Conservation (phyloP, 2,113 vertebrate species). For the Neoarius graeffei region DNA sequence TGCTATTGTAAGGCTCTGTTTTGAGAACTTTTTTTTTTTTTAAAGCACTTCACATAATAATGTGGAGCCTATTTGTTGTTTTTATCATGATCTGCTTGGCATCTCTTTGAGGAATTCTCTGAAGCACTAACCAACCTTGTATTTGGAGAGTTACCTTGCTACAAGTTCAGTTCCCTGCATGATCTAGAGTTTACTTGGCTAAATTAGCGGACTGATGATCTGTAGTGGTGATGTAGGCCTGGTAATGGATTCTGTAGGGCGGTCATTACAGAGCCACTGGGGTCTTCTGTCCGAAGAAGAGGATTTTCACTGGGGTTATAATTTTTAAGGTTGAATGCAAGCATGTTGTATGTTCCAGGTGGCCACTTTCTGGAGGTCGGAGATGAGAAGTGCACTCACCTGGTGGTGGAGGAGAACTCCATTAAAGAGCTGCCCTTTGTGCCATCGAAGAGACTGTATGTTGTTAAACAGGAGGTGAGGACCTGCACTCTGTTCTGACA, state of each 20-base stretch:
- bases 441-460: slow-evolving; percentile 84
- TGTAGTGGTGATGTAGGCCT: too few relatives aligned
- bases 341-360: slow-evolving; percentile 67
- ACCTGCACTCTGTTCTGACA: not conserved
- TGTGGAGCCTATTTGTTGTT: slow-evolving; percentile 1
- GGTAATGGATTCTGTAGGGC: not conserved
- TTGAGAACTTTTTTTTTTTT: not conserved
- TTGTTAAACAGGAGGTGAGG: slow-evolving; percentile 97
- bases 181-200: not conserved
- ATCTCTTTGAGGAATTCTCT: not conserved
- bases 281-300: not conserved
- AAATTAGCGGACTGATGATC: not conserved
- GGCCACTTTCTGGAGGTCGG: slow-evolving; percentile 82
- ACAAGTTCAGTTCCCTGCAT: not conserved
- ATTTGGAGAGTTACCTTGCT: not conserved
- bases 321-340: slow-evolving; percentile 15
- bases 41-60: not conserved
- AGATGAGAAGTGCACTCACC: slow-evolving; percentile 89
- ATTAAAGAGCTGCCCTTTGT: slow-evolving; percentile 90
- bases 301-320: not conserved
- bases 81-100: not conserved
- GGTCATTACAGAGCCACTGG: too few relatives aligned
- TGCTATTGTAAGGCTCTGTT: not conserved
- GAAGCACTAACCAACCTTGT: not conserved
- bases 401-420: slow-evolving; percentile 92